Base-by-base conservation (phyloP, 2,888 invertebrate species). In the Drosophila affinis region DNA sequence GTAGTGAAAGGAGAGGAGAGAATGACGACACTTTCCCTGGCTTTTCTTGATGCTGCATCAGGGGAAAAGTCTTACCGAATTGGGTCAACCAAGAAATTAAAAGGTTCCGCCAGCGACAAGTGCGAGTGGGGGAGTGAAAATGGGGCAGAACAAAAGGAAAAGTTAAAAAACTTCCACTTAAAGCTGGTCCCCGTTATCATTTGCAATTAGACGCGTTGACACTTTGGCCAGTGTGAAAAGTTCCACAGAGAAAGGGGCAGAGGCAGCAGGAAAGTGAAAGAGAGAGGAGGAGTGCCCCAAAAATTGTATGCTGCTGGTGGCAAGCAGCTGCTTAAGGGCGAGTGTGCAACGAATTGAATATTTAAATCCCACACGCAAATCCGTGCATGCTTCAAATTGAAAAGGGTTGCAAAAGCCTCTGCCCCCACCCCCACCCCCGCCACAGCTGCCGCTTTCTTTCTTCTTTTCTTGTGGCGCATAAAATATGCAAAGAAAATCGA, bases 201-300 rank as follows among this genome's bases (percentile, higher is more conserved):
- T 81, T 56, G 79, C 86, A 83, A 86, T 83, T 83, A 83, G 86
- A 76, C 64, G 78, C 83, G 78, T 83, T 83, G 86, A 82, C 84
- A 82, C 82, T 81, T 81, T 81, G 72, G 67, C 54, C 64, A 61
- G 48, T 34, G 57, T 10, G 47, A 65, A 61, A 73, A 79, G 52
- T 71, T 79, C 10, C 18, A 14, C 5, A 39, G 45, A 45, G 24
- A 7, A 62, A 45, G 21, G 21, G 21, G 21, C 21, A 65, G 63
- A 53, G 51, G 46, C 51, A 59, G 77, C 54, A 65, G 21, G 21
- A 21, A 21, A 21, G 21, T 61, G 44, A 70, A 79, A 77, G 54
- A 32, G 54, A 55, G 54, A 12, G 63, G 63, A 18, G 47, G 12
- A n/a, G 10, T 49, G 52, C 14, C 24, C 32, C 49, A 29, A 80